Conservation (phyloP, 2,113 vertebrate species). For the Leptosomus discolor region DNA sequence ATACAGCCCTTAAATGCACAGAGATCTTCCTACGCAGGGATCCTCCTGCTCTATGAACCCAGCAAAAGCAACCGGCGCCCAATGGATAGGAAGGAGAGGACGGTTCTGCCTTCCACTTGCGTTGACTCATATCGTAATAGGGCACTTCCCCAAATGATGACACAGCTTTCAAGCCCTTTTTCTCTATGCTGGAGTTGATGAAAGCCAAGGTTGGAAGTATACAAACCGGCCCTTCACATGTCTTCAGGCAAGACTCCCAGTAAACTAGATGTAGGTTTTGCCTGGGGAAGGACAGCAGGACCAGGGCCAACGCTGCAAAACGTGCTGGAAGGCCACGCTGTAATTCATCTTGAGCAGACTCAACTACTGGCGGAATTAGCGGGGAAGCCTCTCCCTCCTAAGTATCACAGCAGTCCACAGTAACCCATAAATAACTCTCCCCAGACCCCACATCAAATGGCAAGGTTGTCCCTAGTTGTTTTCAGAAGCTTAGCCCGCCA, state of each 20-base stretch:
- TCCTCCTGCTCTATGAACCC: fast-evolving
- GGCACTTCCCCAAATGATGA: fast-evolving
- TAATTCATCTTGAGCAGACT: not conserved
- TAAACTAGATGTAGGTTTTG: not conserved
- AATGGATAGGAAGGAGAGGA: not conserved
- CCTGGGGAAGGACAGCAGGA: not conserved
- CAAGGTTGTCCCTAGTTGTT: constrained; percentile 2
- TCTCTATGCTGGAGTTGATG: not conserved
- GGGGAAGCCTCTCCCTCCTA: not conserved
- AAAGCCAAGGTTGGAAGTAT: not conserved
- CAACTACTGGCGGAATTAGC: not conserved
- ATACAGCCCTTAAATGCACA: not conserved
- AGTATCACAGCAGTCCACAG: not conserved
- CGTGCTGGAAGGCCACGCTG: not conserved
- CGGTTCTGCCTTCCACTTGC: fast-evolving
- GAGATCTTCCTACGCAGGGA: too few relatives aligned
- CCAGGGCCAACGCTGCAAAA: not conserved
- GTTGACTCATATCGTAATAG: fast-evolving
- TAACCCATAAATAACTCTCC: constrained; percentile 24
- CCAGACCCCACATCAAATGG: constrained; percentile 30
- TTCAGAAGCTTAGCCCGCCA: not conserved
- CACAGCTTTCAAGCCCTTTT: not conserved
- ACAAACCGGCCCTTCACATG: not conserved
- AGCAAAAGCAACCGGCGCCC: not conserved
- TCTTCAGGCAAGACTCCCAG: not conserved